Conservation (phyloP, 2,888 invertebrate species). For the Augochlorella aurata region DNA sequence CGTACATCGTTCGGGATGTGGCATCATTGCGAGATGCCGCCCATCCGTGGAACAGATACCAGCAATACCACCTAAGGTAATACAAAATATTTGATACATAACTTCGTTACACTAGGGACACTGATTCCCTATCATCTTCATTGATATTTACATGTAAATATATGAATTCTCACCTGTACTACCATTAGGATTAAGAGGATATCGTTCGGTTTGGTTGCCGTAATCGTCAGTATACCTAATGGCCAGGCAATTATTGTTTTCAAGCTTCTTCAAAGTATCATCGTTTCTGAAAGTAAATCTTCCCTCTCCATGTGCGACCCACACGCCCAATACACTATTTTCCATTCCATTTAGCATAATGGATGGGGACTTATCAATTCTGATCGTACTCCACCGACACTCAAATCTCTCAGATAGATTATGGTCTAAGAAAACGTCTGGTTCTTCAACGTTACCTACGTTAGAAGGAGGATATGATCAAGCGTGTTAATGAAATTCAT, state of each 20-base stretch:
- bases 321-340: slow-evolving; percentile 94
- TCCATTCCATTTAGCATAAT: slow-evolving; percentile 96
- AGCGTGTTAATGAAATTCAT: slow-evolving; percentile 6
- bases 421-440: slow-evolving; percentile 88
- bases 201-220: slow-evolving; percentile 88
- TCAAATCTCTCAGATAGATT: slow-evolving; percentile 95
- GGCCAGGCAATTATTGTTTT: slow-evolving; percentile 86
- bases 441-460: slow-evolving; percentile 32
- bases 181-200: slow-evolving; percentile 98
- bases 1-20: slow-evolving; percentile 97
- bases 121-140: neutral
- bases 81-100: neutral
- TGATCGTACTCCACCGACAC: slow-evolving; percentile 88
- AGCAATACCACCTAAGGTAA: slow-evolving; percentile 88
- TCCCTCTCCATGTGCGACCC: slow-evolving; percentile 99
- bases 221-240: slow-evolving; percentile 93
- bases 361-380: slow-evolving; percentile 87
- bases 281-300: slow-evolving; percentile 86
- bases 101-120: neutral
- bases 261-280: slow-evolving; percentile 83
- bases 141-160: neutral
- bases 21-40: slow-evolving; percentile 98
- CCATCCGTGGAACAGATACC: slow-evolving; percentile 95
- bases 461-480: neutral
- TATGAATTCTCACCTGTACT: slow-evolving; percentile 85